Evolutionary conservation across 1,140 invertebrate genomes (phyloP), one percentile per base, ranked within the genome.

Genomic region (Chymomyza costata): DNA sequence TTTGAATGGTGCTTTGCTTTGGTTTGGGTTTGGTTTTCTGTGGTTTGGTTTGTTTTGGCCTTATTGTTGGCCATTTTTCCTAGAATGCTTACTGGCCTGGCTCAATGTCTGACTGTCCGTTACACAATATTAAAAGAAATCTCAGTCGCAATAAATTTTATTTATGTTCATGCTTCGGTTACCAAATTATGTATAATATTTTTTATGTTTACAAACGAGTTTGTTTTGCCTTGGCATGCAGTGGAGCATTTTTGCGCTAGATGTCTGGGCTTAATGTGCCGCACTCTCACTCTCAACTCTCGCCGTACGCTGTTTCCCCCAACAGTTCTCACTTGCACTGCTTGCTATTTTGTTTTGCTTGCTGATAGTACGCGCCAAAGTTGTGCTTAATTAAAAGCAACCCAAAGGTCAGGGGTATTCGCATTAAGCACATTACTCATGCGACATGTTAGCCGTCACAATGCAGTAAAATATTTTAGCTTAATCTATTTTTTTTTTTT

Each of bases 351-450:
- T 54, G 54, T 15, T n/a, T n/a, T n/a, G n/a, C n/a, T n/a, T n/a
- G n/a, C n/a, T n/a, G n/a, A n/a, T n/a, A n/a, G n/a, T n/a, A n/a
- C n/a, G n/a, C n/a, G n/a, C n/a, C n/a, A n/a, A n/a, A n/a, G n/a
- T 30, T 21, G 43, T 32, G 55, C 65, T 62, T 76, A 76, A 76
- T 76, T 76, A 76, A 63, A 65, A 50, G 40, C 45, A n/a, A 6
- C 2, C 31, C 21, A 49, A 65, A 69, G 65, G 70, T 64, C 61
- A 59, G 46, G 59, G 57, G 73, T 54, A 31, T 28, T n/a, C n/a
- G n/a, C n/a, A n/a, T n/a, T n/a, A n/a, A n/a, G n/a, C 56, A 35
- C 71, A 78, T 78, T 78, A 78, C 67, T 78, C 71, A 78, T 78
- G 80, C 71, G 73, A 51, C 54, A 51, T 67, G 64, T 80, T 76